These are phyloP conservation scores for Clamator glandarius DNA, from an alignment of 2,797 vertebrate species.

Conservation along the genomic window DNA sequence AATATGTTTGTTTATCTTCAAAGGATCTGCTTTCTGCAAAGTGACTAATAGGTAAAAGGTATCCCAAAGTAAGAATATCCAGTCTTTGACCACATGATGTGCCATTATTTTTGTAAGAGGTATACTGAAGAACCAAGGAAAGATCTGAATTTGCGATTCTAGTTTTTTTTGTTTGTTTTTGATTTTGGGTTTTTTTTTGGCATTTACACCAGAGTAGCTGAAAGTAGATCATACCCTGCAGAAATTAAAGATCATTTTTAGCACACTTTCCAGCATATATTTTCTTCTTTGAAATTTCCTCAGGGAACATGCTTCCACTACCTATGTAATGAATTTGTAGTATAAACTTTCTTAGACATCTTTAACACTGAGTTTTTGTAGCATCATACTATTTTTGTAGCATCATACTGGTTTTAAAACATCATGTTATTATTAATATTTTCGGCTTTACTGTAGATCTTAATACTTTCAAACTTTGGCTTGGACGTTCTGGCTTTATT, in stretches of 20 bases:
- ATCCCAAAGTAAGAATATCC: not conserved
- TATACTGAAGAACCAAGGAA: not conserved
- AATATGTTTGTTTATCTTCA: not conserved
- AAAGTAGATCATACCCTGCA: conserved; percentile 13
- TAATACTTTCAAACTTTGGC: not conserved
- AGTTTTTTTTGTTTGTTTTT: too few relatives aligned
- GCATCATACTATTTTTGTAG: not conserved
- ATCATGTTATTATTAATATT: not conserved
- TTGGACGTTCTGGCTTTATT: not conserved
- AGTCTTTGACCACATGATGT: not conserved
- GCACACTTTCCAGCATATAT: not conserved
- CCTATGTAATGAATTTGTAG: not conserved
- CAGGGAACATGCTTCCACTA: not conserved
- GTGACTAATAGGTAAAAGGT: not conserved
- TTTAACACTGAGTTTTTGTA: not conserved
- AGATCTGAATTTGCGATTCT: conserved; percentile 35
- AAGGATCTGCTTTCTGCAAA: not conserved
- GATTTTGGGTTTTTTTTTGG: not conserved
- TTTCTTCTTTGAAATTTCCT: conserved; percentile 17
- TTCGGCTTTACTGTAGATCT: not conserved
- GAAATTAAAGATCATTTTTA: conserved; percentile 46
- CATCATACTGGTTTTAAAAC: not conserved
- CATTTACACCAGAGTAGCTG: conserved; percentile 11
- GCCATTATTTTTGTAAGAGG: not conserved
- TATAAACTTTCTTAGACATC: not conserved